Percentiles rank a stretch among this genome's conserved stretches.
phyloP scores from a whole-genome alignment of 2,797 vertebrate species.

The Babyrousa celebensis region DNA sequence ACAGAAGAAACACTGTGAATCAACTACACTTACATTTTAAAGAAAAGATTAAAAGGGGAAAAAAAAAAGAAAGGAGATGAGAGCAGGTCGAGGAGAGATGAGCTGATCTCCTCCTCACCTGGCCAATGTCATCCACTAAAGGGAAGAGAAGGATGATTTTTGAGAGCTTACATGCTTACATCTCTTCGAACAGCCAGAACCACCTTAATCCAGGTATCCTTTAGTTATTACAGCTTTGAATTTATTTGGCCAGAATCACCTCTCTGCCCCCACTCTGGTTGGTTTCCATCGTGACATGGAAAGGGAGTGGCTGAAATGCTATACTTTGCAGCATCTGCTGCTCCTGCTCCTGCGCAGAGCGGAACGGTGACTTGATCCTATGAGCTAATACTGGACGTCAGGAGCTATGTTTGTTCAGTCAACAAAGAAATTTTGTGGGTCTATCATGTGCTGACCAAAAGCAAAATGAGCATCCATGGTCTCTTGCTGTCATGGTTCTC shows the following conservation, averaged over 20 bases:
- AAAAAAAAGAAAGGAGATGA: not conserved
- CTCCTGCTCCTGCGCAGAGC: not conserved
- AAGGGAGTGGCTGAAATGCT: not conserved
- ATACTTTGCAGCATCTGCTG: not conserved
- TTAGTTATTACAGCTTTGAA: slow-evolving; percentile 3
- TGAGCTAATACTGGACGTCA: not conserved
- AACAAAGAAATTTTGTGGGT: not conserved
- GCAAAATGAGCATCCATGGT: not conserved
- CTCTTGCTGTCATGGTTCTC: not conserved
- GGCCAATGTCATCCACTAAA: not conserved
- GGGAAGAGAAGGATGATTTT: not conserved
- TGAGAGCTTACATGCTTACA: not conserved
- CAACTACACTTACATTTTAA: too few relatives aligned
- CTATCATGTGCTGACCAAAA: not conserved
- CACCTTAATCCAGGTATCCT: not conserved
- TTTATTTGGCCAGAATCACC: not conserved
- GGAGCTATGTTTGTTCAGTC: not conserved
- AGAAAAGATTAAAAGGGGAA: too few relatives aligned
- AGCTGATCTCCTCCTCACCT: not conserved
- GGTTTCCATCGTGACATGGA: not conserved
- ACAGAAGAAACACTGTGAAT: too few relatives aligned
- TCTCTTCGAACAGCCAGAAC: not conserved
- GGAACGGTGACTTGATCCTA: not conserved
- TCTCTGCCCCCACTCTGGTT: not conserved
- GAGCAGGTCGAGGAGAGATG: not conserved